Conservation (phyloP, 2,113 vertebrate genomes). For the Carassius carassius region DNA sequence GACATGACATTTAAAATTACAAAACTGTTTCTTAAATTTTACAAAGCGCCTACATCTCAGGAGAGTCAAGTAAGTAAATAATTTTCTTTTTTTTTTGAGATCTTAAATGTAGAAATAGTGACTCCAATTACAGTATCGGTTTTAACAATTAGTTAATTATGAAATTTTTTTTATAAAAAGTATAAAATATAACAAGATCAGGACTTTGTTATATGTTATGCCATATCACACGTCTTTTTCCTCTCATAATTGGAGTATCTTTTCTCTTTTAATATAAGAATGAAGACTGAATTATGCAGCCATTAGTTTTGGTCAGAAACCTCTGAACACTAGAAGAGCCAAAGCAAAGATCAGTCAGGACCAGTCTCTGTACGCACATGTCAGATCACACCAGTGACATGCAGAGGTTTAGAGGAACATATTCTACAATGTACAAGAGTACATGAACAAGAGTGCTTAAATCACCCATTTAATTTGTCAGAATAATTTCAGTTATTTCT, state of each 20-base stretch:
- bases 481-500: too few relatives aligned
- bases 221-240: background rate
- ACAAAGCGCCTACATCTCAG: background rate
- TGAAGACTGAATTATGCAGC: background rate
- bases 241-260: background rate
- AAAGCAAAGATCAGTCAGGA: background rate
- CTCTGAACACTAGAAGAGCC: constrained; percentile 3
- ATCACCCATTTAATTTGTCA: too few relatives aligned
- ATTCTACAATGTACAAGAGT: too few relatives aligned
- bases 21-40: background rate
- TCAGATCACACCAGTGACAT: constrained; percentile 7
- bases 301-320: background rate
- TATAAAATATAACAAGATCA: too few relatives aligned
- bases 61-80: background rate
- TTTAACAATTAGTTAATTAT: too few relatives aligned
- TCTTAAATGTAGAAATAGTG: too few relatives aligned
- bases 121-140: too few relatives aligned
- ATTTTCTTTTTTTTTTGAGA: background rate
- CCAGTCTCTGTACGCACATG: background rate
- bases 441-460: too few relatives aligned
- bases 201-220: background rate
- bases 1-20: background rate
- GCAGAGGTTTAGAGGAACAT: background rate
- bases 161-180: too few relatives aligned
- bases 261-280: background rate